These are phyloP conservation scores for Labeo catla DNA, from an alignment of 2,113 vertebrate species.

Conservation along the genomic window DNA sequence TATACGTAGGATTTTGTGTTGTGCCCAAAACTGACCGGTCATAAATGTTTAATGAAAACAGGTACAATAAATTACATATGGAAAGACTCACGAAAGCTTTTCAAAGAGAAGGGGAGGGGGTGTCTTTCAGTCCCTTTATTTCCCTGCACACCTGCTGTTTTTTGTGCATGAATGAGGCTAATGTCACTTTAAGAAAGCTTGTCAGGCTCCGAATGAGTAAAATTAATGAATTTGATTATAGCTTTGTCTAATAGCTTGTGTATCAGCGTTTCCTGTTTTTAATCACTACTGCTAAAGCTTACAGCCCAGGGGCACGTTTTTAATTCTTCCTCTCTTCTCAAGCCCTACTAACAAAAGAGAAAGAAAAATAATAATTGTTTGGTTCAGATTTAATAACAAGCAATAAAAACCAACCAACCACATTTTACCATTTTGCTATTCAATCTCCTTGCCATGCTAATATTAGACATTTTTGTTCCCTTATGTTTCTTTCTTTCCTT, in stretches of 20 bases:
- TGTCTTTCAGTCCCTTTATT: slow-evolving; percentile 50
- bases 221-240: slow-evolving; percentile 99
- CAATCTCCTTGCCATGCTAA: slow-evolving; percentile 84
- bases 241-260: slow-evolving; percentile 94
- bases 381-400: slow-evolving; percentile 98
- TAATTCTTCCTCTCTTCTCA: slow-evolving; percentile 86
- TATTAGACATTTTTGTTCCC: slow-evolving; percentile 87
- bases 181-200: slow-evolving; percentile 88
- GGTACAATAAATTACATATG: slow-evolving; percentile 25
- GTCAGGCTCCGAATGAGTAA: slow-evolving; percentile 89
- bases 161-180: slow-evolving; percentile 65
- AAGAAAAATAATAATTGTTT: slow-evolving; percentile 88
- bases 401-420: slow-evolving; percentile 97
- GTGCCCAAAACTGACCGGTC: slow-evolving; percentile 16
- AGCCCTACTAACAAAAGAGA: slow-evolving; percentile 94
- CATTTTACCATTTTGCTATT: slow-evolving; percentile 85
- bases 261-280: slow-evolving; percentile 97
- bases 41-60: slow-evolving; percentile 36
- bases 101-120: slow-evolving; percentile 28
- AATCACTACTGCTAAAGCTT: slow-evolving; percentile 95
- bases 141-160: slow-evolving; percentile 54
- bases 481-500: slow-evolving; percentile 59
- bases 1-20: neutral
- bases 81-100: slow-evolving; percentile 6
- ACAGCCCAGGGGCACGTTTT: slow-evolving; percentile 91